Conservation (phyloP, 2,113 vertebrate genomes). For the Campylomormyrus tamandua region DNA sequence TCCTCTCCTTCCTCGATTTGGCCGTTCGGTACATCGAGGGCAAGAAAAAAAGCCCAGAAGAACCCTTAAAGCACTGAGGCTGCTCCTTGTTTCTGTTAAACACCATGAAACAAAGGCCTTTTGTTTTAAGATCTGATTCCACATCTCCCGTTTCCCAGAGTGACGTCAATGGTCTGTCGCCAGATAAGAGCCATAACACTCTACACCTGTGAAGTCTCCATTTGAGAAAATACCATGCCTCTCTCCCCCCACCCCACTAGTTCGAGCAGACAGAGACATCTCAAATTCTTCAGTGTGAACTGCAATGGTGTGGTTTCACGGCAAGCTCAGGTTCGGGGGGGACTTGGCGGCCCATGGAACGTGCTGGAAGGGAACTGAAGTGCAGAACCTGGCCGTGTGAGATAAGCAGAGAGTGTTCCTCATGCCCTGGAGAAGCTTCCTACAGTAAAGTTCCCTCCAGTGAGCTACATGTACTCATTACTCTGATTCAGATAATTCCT, state of each 20-base stretch:
- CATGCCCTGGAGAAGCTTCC: constrained; percentile 7
- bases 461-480: constrained; percentile 46
- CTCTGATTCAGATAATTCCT: constrained; percentile 50
- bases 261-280: neutral
- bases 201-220: constrained; percentile 10
- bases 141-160: constrained; percentile 29
- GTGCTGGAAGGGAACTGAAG: neutral
- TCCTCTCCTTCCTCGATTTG: constrained; percentile 13
- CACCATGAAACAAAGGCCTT: constrained; percentile 32
- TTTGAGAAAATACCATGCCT: neutral
- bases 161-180: constrained; percentile 34
- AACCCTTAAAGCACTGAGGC: constrained; percentile 20
- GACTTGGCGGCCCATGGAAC: neutral
- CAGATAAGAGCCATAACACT: neutral
- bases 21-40: neutral
- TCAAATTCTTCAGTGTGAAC: neutral
- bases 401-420: neutral
- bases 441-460: constrained; percentile 10
- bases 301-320: neutral
- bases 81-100: constrained; percentile 25
- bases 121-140: constrained; percentile 32
- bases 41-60: neutral
- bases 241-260: too few relatives aligned
- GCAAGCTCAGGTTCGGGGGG: neutral
- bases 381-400: neutral